Evolutionary conservation across 2,888 invertebrate genomes (phyloP).

Genomic region (Actias luna): DNA sequence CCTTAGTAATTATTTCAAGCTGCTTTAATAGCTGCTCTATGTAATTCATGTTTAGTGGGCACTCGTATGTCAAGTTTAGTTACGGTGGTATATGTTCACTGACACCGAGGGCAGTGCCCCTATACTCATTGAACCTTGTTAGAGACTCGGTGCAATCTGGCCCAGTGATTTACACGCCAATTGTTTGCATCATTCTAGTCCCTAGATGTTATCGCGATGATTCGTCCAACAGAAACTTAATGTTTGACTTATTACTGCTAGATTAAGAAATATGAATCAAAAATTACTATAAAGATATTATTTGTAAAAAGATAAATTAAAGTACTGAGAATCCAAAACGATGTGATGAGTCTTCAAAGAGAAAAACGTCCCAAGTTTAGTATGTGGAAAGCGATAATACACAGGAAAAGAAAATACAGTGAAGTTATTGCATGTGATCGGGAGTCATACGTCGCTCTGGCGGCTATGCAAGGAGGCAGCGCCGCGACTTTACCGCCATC

Average conservation of each 20-base stretch:
- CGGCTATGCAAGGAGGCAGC: conserved; percentile 73
- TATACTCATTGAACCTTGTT: conserved; percentile 62
- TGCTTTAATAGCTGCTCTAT: neutral
- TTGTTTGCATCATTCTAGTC: conserved; percentile 49
- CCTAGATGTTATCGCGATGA: conserved; percentile 30
- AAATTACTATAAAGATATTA: neutral
- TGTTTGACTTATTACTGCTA: neutral
- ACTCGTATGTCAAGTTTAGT: conserved; percentile 12
- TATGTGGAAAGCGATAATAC: conserved; percentile 76
- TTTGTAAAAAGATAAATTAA: conserved; percentile 10
- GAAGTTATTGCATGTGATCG: conserved; percentile 66
- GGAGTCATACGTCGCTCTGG: conserved; percentile 72
- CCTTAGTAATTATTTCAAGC: neutral
- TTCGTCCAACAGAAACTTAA: conserved; percentile 36
- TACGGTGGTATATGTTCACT: neutral
- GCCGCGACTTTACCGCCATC: conserved; percentile 78
- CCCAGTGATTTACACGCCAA: conserved; percentile 63
- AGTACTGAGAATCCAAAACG: conserved; percentile 36
- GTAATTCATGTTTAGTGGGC: conserved; percentile 10
- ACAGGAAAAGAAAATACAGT: conserved; percentile 74
- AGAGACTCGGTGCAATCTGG: conserved; percentile 50
- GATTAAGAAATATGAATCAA: conserved; percentile 2
- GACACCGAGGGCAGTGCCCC: conserved; percentile 57
- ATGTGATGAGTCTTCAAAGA: conserved; percentile 71
- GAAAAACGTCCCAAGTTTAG: conserved; percentile 65